Base-by-base conservation (phyloP, 2,888 invertebrate species). In the Andricus quercusramuli region DNA sequence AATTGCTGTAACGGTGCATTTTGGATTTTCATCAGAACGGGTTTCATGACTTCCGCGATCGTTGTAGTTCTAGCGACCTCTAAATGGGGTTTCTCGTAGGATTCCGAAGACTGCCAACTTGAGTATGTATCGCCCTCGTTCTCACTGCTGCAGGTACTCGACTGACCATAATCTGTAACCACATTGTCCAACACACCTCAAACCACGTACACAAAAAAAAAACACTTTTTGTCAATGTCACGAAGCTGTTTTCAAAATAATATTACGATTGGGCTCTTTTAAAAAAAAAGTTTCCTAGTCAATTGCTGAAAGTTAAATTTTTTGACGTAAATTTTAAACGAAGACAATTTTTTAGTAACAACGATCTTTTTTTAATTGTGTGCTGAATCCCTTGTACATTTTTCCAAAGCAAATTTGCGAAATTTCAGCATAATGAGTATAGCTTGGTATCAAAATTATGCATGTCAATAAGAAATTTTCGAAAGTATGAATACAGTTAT, bases 131-230 rank as follows among this genome's bases (percentile, higher is more conserved):
- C 44, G 22, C 83, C 81, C 79, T 80, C 83, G 83, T 79, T 82
- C 78, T 82, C 74, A 74, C 83, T 84, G 86, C 85, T 85, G 77
- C 79, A 85, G 77, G 82, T 85, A 85, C 88, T 86, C 82, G 84
- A 84, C 77, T 83, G 81, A 85, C 84, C 87, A 84, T 78, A 83
- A 90, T 90, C 90, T 90, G 90, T 80, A 88, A 91, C 85, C 85
- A 90, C 85, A 89, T 89, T 84, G 88, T 86, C 90, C 89, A 89
- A 88, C 84, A 87, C 81, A 89, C 83, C 87, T 87, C 82, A 86
- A 81, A 84, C 83, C 80, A 56, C 44, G 56, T 79, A 81, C 20
- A 20, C 20, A 20, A 56, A 56, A n/a, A 62, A 62, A 81, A 37
- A 29, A 67, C 76, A 32, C 41, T 44, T 77, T 65, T 51, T 22